Evolutionary conservation across 2,888 invertebrate genomes (phyloP).

Genomic region (Torymus aiolomorphi): DNA sequence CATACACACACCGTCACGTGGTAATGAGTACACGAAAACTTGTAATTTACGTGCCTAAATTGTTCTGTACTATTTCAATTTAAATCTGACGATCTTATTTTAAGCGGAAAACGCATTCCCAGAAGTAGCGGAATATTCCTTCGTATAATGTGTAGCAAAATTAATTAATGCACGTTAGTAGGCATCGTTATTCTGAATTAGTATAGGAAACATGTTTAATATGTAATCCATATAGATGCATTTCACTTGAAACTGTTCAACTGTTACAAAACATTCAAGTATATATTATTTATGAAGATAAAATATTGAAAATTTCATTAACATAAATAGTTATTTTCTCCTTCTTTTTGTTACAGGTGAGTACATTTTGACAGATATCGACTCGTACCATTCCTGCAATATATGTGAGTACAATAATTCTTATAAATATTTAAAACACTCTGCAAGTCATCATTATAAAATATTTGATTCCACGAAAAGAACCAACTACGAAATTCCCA

Average conservation of each 20-base stretch:
- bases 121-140: not conserved
- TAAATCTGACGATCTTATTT: constrained; percentile 38
- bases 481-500: too few species aligned
- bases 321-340: too few species aligned
- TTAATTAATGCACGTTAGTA: not conserved
- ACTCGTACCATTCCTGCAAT: not conserved
- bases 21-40: constrained; percentile 46
- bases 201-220: too few species aligned
- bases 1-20: not conserved
- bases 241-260: too few species aligned
- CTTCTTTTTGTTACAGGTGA: constrained; percentile 6
- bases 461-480: too few species aligned
- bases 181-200: too few species aligned
- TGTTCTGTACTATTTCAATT: constrained; percentile 54
- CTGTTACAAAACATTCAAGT: too few species aligned
- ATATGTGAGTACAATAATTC: constrained; percentile 6
- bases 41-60: constrained; percentile 52
- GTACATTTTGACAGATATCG: not conserved
- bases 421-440: too few species aligned
- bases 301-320: too few species aligned
- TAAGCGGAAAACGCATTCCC: constrained; percentile 11
- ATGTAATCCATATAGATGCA: too few species aligned
- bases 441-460: too few species aligned
- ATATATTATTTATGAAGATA: too few species aligned
- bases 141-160: not conserved